These are phyloP conservation scores for Gonatopus flavifemur DNA, from an alignment of 1,140 invertebrate genomes.

Conservation along the genomic window DNA sequence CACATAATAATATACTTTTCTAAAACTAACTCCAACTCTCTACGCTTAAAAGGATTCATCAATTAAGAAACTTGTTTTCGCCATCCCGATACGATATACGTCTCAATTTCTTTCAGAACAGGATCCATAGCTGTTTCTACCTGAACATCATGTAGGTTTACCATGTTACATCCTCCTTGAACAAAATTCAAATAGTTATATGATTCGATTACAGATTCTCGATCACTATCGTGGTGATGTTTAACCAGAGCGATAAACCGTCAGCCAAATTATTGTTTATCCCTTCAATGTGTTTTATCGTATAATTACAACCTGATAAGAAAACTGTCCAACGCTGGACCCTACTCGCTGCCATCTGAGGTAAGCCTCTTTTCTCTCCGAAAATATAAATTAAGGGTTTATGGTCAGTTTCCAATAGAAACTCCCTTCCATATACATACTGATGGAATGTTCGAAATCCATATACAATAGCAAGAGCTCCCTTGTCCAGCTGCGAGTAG, in stretches of 20 bases:
- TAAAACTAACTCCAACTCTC: constrained; percentile 11
- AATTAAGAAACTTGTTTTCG: constrained; percentile 9
- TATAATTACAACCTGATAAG: constrained; percentile 15
- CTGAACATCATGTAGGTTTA: neutral
- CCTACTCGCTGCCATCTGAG: constrained; percentile 30
- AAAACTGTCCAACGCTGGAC: constrained; percentile 19
- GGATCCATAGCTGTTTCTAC: neutral
- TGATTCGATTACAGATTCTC: neutral
- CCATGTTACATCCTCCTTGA: neutral
- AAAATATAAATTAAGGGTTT: constrained; percentile 29
- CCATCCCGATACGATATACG: constrained; percentile 11
- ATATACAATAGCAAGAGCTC: no score
- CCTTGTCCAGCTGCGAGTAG: no score
- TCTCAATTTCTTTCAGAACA: neutral
- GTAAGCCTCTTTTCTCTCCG: neutral
- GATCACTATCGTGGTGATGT: neutral
- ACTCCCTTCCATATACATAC: no score
- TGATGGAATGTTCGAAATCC: no score
- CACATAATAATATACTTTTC: no score
- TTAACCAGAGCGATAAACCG: constrained; percentile 27
- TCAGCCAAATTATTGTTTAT: constrained; percentile 49
- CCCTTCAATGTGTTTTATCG: constrained; percentile 17
- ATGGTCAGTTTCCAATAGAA: no score
- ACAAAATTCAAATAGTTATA: neutral
- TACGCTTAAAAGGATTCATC: constrained; percentile 4